Conservation (phyloP, 2,888 invertebrate genomes). For the Lomographa bimaculata region DNA sequence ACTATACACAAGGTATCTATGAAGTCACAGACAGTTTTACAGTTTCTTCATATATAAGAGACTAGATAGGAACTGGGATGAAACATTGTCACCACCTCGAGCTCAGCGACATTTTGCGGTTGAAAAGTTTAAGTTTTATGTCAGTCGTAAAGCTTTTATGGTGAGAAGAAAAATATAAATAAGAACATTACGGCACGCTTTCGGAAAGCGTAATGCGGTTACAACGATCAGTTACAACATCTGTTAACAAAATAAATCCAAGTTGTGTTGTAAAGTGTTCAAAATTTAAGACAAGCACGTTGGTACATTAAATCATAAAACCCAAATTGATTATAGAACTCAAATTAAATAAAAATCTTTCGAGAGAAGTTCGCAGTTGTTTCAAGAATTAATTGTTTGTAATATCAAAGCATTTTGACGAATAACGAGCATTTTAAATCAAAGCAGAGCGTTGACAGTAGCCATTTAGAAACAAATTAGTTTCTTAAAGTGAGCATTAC, state of each 20-base stretch:
- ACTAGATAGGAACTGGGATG: constrained; percentile 13
- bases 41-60: constrained; percentile 7
- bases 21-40: constrained; percentile 4
- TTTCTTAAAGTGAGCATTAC: constrained; percentile 46
- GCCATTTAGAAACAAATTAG: constrained; percentile 44
- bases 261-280: constrained; percentile 1
- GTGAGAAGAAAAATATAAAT: constrained; percentile 24
- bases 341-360: constrained; percentile 8
- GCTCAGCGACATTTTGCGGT: constrained; percentile 24
- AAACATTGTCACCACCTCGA: constrained; percentile 25
- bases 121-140: constrained; percentile 31
- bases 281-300: no score
- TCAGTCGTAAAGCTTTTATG: constrained; percentile 27
- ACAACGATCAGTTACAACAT: constrained; percentile 19
- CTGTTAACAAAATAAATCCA: constrained; percentile 10
- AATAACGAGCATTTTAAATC: constrained; percentile 32
- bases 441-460: constrained; percentile 38
- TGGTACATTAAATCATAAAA: constrained; percentile 8
- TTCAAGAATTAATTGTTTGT: constrained; percentile 10
- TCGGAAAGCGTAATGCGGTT: constrained; percentile 22
- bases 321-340: constrained; percentile 6
- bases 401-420: constrained; percentile 9
- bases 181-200: constrained; percentile 21
- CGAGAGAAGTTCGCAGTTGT: constrained; percentile 6
- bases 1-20: not conserved